Base-by-base conservation (phyloP, 2,888 invertebrate genomes). In the Sesamia inferens region DNA sequence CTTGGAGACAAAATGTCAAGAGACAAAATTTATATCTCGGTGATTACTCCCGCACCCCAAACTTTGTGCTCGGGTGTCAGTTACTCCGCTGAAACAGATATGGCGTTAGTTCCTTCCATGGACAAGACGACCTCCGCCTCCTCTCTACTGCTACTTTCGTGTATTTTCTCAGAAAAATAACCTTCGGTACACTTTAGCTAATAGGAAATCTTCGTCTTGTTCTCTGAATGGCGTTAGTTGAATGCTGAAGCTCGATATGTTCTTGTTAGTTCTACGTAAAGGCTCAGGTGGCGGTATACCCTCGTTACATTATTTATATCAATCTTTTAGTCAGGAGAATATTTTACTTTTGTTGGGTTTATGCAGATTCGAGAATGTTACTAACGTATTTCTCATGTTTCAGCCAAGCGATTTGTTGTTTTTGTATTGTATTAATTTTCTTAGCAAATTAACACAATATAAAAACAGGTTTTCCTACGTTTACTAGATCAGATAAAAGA, bases 401-500 rank as follows among this genome's bases (percentile, higher is more conserved):
- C 24, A 24, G 19, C 31, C 19, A 16, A 16, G n/a, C 13, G 31
- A 55, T 42, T 57, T 61, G n/a, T 42, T 24, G 31, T 31, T 31
- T 31, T 31, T 31, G 31, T 31, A 31, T 31, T 31, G 31, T 31
- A 3, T 31, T 31, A 31, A 31, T 31, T 31, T 31, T 31, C 31
- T 31, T 31, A 31, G 31, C 31, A 31, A 31, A 31, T 31, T 7
- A 55, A 51, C 5, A 71, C 24, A 0, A 24, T 16, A 75, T 8
- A 42, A 22, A 39, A 71, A 61, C 57, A 8, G 51, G 44, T 48
- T 78, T 66, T 48, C 3, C 13, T n/a, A 47, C 11, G 31, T 71
- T 47, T 59, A 55, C 57, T 51, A 42, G 55, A 74, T 54, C 59
- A 47, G 42, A 72, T 81, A 73, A 59, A 67, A 10, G 48, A 11